phyloP scores from a whole-genome alignment of 1,140 invertebrate genomes.

The Copidosoma floridanum region DNA sequence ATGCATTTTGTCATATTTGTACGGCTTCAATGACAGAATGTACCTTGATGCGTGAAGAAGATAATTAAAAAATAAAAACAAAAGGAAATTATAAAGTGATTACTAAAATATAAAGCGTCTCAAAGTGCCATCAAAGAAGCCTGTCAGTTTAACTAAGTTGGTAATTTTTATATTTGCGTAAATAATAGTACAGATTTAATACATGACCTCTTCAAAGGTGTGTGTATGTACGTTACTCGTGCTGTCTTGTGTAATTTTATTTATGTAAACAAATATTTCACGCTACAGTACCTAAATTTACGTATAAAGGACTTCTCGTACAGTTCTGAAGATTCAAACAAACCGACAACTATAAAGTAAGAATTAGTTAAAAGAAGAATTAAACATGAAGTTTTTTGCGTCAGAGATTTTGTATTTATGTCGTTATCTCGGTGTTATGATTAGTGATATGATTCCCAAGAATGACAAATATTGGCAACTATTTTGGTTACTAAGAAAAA shows the following conservation, averaged over 20 bases:
- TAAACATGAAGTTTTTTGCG: slow-evolving; percentile 1
- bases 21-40: too few relatives aligned
- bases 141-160: slow-evolving; percentile 40
- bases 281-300: not conserved
- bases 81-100: too few relatives aligned
- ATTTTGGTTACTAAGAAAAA: not conserved
- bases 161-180: slow-evolving; percentile 43
- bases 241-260: not conserved
- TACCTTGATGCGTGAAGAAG: too few relatives aligned
- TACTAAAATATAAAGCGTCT: too few relatives aligned
- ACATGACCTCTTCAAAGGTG: slow-evolving; percentile 25
- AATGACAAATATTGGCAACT: not conserved
- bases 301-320: not conserved
- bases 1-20: too few relatives aligned
- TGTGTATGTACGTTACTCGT: not conserved
- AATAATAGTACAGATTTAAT: slow-evolving; percentile 37
- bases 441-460: slow-evolving; percentile 2
- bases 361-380: slow-evolving; percentile 10
- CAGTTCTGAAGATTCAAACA: not conserved
- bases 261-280: too few relatives aligned
- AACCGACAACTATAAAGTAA: slow-evolving; percentile 1
- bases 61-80: too few relatives aligned
- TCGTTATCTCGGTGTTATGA: slow-evolving; percentile 10
- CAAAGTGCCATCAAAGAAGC: slow-evolving; percentile 26
- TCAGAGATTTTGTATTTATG: slow-evolving; percentile 6